Evolutionary conservation across 2,113 vertebrate species (phyloP).

Genomic region (Colistium nudipinnis): DNA sequence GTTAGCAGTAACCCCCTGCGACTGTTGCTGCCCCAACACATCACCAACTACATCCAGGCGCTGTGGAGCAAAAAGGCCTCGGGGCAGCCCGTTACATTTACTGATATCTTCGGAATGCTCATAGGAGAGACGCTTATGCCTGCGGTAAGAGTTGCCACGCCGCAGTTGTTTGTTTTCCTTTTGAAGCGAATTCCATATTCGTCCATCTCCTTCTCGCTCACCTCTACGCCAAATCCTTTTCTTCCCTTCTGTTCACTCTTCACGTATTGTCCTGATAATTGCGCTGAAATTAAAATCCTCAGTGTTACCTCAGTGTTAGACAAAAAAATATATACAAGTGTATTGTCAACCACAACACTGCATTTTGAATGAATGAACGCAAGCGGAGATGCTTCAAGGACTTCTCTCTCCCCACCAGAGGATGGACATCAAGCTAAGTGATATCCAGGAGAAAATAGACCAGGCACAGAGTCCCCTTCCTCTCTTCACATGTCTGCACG

Average conservation of each 20-base stretch:
- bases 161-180: neutral
- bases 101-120: constrained; percentile 97
- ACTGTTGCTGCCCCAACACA: constrained; percentile 91
- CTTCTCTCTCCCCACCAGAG: constrained; percentile 79
- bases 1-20: constrained; percentile 93
- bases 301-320: too few relatives aligned
- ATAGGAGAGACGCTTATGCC: constrained; percentile 97
- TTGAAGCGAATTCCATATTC: neutral
- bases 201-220: neutral
- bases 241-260: neutral
- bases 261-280: neutral
- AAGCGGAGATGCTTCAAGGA: constrained; percentile 1
- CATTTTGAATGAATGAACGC: neutral
- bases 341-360: too few relatives aligned
- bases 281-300: neutral
- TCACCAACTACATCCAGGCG: constrained; percentile 93
- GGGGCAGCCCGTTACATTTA: constrained; percentile 97
- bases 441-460: constrained; percentile 88
- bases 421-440: constrained; percentile 91
- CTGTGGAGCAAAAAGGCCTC: constrained; percentile 95
- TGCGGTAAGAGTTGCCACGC: constrained; percentile 81
- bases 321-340: too few relatives aligned
- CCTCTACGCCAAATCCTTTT: neutral
- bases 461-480: constrained; percentile 90
- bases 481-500: constrained; percentile 96